phyloP scores from a whole-genome alignment of 2,888 invertebrate genomes.

The Perizoma flavofasciatum region DNA sequence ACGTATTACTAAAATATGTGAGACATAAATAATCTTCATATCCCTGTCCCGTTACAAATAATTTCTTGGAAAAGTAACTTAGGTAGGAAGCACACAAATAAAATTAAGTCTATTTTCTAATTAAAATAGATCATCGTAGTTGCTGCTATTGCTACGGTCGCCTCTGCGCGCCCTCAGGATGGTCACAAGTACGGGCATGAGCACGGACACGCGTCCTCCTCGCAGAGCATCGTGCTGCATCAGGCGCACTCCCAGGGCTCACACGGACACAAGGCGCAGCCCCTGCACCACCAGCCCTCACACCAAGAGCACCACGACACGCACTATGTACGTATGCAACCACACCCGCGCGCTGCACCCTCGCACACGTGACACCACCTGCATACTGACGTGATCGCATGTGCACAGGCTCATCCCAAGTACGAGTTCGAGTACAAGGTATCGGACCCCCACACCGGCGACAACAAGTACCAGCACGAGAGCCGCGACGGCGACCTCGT shows the following conservation, averaged over 20 bases:
- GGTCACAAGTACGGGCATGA: conserved; percentile 33
- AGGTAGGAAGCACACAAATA: no score
- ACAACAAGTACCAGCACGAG: conserved; percentile 78
- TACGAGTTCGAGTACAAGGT: conserved; percentile 40
- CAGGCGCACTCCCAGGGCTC: conserved; percentile 29
- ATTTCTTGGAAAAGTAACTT: no score
- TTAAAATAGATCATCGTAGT: conserved; percentile 16
- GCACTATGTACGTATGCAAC: conserved; percentile 27
- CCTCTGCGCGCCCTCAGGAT: conserved; percentile 19
- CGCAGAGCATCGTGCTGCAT: conserved; percentile 53
- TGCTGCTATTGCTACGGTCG: conserved; percentile 11
- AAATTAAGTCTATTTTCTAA: no score
- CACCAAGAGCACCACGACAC: conserved; percentile 20
- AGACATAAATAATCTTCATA: no score
- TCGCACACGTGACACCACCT: neutral
- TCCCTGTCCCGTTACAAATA: no score
- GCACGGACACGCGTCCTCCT: conserved; percentile 45
- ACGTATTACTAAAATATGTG: neutral
- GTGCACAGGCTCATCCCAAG: conserved; percentile 12
- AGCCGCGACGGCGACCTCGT: conserved; percentile 80
- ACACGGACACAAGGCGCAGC: conserved; percentile 13
- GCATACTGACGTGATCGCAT: conserved; percentile 7
- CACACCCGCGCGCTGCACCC: neutral
- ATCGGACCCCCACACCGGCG: conserved; percentile 77
- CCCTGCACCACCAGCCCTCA: conserved; percentile 8